phyloP scores from a whole-genome alignment of 2,797 vertebrate species.

The Trematocara caparti region DNA sequence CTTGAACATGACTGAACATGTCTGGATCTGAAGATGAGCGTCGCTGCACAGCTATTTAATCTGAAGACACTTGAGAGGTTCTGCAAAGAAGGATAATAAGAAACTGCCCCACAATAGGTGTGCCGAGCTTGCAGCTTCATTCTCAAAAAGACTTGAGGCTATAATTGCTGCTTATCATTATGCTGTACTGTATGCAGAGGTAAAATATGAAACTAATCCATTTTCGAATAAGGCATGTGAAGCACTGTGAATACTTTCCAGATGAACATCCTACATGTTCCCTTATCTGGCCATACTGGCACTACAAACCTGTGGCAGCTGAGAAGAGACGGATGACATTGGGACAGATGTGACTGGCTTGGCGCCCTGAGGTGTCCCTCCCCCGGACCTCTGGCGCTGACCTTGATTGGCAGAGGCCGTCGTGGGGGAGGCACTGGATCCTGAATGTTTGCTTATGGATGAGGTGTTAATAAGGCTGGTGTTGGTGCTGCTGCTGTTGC shows the following conservation, averaged over 20 bases:
- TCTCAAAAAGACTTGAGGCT: not conserved
- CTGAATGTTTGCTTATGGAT: conserved; percentile 67
- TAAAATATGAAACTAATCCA: not conserved
- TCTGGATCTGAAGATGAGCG: not conserved
- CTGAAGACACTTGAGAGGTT: not conserved
- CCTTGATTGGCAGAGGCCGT: conserved; percentile 46
- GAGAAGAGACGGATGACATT: conserved; percentile 58
- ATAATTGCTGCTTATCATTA: not conserved
- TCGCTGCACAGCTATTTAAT: not conserved
- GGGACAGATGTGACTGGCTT: conserved; percentile 68
- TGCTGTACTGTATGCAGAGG: not conserved
- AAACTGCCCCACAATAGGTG: not conserved
- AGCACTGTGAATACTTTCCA: not conserved
- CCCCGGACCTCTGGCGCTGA: conserved; percentile 65
- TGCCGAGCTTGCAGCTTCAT: not conserved
- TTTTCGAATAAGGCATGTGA: not conserved
- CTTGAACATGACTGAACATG: not conserved
- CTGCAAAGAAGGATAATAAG: not conserved
- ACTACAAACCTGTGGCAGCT: conserved; percentile 72
- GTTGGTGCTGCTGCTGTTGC: conserved; percentile 65
- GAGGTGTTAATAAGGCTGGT: conserved; percentile 71
- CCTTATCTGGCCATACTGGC: not conserved
- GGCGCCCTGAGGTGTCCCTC: conserved; percentile 69
- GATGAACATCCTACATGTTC: not conserved
- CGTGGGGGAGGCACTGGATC: conserved; percentile 49